phyloP scores from a whole-genome alignment of 2,113 vertebrate genomes.

The Tetrax tetrax region DNA sequence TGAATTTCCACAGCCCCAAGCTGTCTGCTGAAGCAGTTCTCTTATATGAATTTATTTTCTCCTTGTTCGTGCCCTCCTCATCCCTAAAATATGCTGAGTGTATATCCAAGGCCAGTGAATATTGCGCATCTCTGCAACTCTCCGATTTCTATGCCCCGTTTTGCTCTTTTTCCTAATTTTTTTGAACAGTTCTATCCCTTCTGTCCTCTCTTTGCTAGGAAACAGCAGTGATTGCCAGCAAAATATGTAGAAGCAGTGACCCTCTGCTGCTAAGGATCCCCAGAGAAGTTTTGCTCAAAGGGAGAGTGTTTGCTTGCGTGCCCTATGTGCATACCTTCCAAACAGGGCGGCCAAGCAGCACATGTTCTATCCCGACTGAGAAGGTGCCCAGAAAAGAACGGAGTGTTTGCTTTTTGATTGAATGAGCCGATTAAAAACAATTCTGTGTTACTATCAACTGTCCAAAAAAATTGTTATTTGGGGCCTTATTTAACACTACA shows the following conservation, averaged over 20 bases:
- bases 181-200: not conserved
- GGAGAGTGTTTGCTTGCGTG: not conserved
- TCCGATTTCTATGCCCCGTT: not conserved
- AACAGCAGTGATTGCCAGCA: not conserved
- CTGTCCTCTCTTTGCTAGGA: not conserved
- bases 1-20: not conserved
- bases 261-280: not conserved
- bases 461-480: not conserved
- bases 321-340: not conserved
- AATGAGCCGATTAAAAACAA: not conserved
- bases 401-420: constrained; percentile 17
- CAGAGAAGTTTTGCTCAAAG: not conserved
- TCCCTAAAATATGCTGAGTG: not conserved
- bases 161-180: not conserved
- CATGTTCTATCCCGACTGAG: not conserved
- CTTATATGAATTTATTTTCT: not conserved
- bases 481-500: not conserved
- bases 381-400: not conserved
- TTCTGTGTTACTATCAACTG: not conserved
- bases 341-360: not conserved
- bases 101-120: not conserved
- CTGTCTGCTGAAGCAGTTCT: not conserved
- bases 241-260: not conserved
- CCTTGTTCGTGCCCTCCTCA: not conserved
- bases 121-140: not conserved